Percentiles rank a stretch among this genome's conserved stretches.
phyloP scores from a whole-genome alignment of 2,113 vertebrate species.

The Tursiops truncatus region DNA sequence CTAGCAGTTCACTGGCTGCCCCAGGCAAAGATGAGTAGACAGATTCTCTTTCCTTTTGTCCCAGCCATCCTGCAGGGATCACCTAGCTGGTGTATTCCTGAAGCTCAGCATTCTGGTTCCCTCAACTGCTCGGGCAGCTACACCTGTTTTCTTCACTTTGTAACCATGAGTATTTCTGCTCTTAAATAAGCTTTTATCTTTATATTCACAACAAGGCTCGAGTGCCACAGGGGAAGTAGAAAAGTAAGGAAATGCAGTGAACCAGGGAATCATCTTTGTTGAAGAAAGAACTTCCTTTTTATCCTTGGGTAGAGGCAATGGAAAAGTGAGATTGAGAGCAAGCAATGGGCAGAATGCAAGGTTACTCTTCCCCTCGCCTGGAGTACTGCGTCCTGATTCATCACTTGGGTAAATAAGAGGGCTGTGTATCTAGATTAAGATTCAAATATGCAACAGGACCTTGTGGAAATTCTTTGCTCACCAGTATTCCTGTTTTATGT shows the following conservation, averaged over 20 bases:
- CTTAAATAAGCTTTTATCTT: background rate
- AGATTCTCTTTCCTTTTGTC: background rate
- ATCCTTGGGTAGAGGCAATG: background rate
- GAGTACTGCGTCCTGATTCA: background rate
- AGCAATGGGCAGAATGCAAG: background rate
- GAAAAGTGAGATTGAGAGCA: background rate
- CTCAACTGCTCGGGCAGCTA: background rate
- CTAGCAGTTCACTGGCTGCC: background rate
- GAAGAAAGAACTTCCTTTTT: background rate
- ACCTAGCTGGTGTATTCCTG: background rate
- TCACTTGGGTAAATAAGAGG: background rate
- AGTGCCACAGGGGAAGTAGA: background rate
- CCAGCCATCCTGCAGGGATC: background rate
- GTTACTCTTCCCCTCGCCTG: background rate
- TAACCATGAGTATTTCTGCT: background rate
- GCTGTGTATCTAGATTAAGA: background rate
- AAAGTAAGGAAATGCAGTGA: background rate
- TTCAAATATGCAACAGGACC: background rate
- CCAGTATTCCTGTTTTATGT: background rate
- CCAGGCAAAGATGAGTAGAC: background rate
- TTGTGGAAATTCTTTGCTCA: background rate
- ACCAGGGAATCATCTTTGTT: background rate
- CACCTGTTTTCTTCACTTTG: background rate
- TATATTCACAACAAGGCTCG: background rate
- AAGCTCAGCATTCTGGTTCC: background rate